Evolutionary conservation across 2,797 vertebrate genomes (phyloP).

Genomic region (Crocidura indochinensis): DNA sequence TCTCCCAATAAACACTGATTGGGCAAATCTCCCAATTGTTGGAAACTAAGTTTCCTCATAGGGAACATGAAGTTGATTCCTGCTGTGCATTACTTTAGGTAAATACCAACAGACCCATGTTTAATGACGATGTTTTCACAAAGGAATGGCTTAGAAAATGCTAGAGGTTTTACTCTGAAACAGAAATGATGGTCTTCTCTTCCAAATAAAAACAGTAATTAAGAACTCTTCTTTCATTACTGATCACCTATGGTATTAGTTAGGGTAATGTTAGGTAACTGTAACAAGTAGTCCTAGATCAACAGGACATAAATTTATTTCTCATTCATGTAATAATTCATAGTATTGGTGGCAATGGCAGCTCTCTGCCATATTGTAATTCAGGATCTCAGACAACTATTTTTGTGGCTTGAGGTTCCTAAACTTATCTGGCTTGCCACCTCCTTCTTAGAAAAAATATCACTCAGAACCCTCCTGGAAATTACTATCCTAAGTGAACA

Average conservation of each 20-base stretch:
- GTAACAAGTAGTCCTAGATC: background rate
- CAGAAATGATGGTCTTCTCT: background rate
- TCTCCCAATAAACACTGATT: background rate
- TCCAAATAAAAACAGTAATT: background rate
- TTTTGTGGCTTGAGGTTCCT: background rate
- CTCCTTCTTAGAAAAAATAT: too few species aligned
- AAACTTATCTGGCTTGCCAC: too few species aligned
- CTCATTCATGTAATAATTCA: background rate
- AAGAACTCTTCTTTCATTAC: conserved; percentile 7
- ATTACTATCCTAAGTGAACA: too few species aligned
- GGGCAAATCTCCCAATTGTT: background rate
- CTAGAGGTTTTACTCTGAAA: background rate
- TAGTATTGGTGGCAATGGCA: background rate
- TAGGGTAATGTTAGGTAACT: background rate
- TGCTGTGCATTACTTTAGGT: background rate
- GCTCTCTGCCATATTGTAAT: background rate
- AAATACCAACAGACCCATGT: background rate
- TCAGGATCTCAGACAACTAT: background rate
- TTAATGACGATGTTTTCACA: background rate
- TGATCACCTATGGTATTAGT: background rate
- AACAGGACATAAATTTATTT: background rate
- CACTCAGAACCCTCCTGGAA: too few species aligned
- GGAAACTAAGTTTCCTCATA: conserved; percentile 38
- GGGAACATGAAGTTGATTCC: background rate
- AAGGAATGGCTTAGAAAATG: background rate